These are phyloP conservation scores for Erythrolamprus reginae DNA, from an alignment of 2,113 vertebrate species.

Conservation along the genomic window DNA sequence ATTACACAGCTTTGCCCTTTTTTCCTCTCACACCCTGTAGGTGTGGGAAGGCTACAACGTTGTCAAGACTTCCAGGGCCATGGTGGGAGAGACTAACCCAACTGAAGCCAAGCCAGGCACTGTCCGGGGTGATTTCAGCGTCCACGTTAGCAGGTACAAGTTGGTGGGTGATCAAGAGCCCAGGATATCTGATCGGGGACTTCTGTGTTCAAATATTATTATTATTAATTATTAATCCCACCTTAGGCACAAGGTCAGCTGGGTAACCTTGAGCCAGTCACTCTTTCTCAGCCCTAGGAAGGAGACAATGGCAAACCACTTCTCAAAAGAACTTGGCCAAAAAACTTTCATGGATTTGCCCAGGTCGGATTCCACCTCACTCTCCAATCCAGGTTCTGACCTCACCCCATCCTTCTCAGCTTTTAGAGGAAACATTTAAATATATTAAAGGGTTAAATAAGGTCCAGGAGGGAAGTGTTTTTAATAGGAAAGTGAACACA, in stretches of 20 bases:
- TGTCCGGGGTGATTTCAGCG: constrained; percentile 85
- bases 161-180: not conserved
- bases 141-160: constrained; percentile 87
- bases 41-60: constrained; percentile 93
- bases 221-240: too few relatives aligned
- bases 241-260: too few relatives aligned
- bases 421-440: too few relatives aligned
- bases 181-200: not conserved
- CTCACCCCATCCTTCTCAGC: not conserved
- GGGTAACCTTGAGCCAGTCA: not conserved
- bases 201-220: not conserved
- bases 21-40: constrained; percentile 51
- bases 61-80: constrained; percentile 73
- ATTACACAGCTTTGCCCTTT: not conserved
- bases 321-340: not conserved
- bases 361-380: not conserved
- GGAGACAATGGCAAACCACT: not conserved
- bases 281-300: not conserved
- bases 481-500: too few relatives aligned
- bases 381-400: not conserved
- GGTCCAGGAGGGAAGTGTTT: too few relatives aligned
- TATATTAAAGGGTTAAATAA: too few relatives aligned
- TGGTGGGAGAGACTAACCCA: constrained; percentile 85
- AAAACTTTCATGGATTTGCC: not conserved
- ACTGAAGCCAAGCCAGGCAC: constrained; percentile 77